These are phyloP conservation scores for Macropus fuliginosus DNA, from an alignment of 2,797 vertebrate genomes.

Conservation along the genomic window DNA sequence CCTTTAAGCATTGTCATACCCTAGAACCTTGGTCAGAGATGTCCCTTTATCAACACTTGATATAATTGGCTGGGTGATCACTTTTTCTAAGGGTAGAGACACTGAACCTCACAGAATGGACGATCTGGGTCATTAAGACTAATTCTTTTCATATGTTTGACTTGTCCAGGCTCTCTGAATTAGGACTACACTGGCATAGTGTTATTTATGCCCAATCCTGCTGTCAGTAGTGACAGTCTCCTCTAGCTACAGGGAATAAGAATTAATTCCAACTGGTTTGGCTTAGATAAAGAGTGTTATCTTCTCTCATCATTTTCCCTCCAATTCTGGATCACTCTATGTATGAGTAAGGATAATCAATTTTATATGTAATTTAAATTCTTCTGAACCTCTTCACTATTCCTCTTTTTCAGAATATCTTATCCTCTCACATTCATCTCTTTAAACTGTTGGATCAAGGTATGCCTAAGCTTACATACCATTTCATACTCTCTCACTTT, in stretches of 20 bases:
- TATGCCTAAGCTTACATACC: not conserved
- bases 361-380: not conserved
- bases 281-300: not conserved
- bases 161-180: not conserved
- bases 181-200: not conserved
- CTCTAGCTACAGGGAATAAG: not conserved
- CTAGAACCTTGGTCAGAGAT: not conserved
- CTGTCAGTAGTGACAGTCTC: not conserved
- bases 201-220: not conserved
- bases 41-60: not conserved
- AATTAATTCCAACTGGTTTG: not conserved
- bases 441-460: not conserved
- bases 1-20: not conserved
- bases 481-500: not conserved
- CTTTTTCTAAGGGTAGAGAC: not conserved
- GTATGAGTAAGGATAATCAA: not conserved
- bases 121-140: not conserved
- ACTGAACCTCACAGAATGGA: not conserved
- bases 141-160: not conserved
- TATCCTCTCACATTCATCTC: not conserved
- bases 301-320: not conserved
- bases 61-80: not conserved
- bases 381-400: not conserved
- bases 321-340: not conserved
- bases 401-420: not conserved